Percentiles rank a stretch among this genome's conserved stretches.
phyloP scores from a whole-genome alignment of 2,113 vertebrate species.

The Vulpes ferrilata region DNA sequence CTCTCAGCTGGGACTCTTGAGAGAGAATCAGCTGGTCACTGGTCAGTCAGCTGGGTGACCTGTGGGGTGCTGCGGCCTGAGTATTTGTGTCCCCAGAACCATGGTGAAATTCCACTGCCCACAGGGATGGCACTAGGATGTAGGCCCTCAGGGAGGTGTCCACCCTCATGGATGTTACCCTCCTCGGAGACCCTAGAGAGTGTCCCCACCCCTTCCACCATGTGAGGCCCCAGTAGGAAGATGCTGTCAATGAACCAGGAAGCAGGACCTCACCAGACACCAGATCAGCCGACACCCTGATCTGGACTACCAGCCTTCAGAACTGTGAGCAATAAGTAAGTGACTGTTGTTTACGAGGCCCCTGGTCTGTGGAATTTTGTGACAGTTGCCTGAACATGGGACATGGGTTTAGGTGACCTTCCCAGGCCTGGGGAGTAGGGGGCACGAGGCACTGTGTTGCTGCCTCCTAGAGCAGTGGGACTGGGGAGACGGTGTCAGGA shows the following conservation, averaged over 20 bases:
- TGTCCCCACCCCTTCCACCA: not conserved
- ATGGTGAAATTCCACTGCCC: rapidly evolving
- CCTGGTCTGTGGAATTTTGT: not conserved
- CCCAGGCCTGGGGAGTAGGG: too few relatives aligned
- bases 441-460: rapidly evolving
- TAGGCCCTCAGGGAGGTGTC: not conserved
- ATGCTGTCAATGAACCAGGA: not conserved
- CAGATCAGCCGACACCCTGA: not conserved
- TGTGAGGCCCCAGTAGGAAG: not conserved
- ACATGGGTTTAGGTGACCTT: not conserved
- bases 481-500: not conserved
- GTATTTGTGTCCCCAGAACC: not conserved
- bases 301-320: not conserved
- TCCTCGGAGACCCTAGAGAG: not conserved
- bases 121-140: not conserved
- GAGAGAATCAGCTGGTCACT: rapidly evolving
- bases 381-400: not conserved
- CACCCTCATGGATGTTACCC: not conserved
- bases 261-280: not conserved
- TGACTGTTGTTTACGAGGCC: not conserved
- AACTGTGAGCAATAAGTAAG: not conserved
- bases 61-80: too few relatives aligned
- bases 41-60: rapidly evolving
- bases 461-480: not conserved
- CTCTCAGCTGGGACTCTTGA: rapidly evolving